Base-by-base conservation (phyloP, 30 jellyfish, hydroid and myxozoan genomes). In the Sanderia malayensis region DNA sequence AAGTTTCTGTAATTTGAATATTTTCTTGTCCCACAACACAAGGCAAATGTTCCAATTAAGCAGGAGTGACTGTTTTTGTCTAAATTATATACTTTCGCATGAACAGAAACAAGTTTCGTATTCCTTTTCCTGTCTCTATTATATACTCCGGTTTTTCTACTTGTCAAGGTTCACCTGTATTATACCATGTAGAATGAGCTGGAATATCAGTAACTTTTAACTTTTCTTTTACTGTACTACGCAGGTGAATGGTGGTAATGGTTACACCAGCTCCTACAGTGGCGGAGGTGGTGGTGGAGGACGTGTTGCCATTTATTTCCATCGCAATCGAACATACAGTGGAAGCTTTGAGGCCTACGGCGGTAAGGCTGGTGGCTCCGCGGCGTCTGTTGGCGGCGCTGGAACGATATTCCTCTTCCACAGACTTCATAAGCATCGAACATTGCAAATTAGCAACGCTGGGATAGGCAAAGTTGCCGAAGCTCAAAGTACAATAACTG, bases 241-340 rank as follows among this genome's bases (percentile, higher is more conserved):
- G 3, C 17, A 75, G 87, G 90, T 78, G 23, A 65, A 79, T 33
- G 90, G 90, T 22, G 90, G 90, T 58, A 66, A 61, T 41, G 90
- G 90, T 44, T 58, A 66, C 26, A 22, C 83, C 21, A 24, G 71
- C 3, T 25, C 62, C 29, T 60, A 68, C 23, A 22, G 49, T 74
- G 90, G 90, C 66, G 90, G 90, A 19, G 90, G 90, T 25, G 90
- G 90, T 1, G 76, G 90, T 25, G 90, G 90, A 30, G 90, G 90
- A 17, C 82, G 90, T 20, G 44, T 79, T 2, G 90, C 90, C 11
- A 31, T 79, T 17, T 79, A 79, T 44, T 79, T 79, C 76, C 20
- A 67, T 30, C 58, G 77, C 58, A 79, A 79, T 67, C 66, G 74
- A 79, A 79, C 90, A 21, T 79, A 20, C 67, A 79, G 90, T 53